Evolutionary conservation across 2,797 vertebrate species (phyloP).

Genomic region (Sebastes taczanowskii): DNA sequence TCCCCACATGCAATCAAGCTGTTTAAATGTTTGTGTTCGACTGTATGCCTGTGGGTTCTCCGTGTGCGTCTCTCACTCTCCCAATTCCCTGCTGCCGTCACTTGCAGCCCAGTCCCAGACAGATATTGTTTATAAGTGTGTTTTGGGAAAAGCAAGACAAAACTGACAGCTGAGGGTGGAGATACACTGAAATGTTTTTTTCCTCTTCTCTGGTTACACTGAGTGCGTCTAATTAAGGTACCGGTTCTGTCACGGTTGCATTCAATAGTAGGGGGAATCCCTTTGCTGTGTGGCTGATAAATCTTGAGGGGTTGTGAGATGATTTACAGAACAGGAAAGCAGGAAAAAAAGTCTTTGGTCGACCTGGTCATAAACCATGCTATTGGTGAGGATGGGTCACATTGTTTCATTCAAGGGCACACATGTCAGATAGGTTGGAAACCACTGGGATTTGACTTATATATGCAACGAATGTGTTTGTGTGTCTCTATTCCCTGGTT

Average conservation of each 20-base stretch:
- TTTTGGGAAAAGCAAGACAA: conserved; percentile 35
- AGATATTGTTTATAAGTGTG: conserved; percentile 40
- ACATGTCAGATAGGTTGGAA: neutral
- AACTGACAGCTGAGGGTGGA: conserved; percentile 38
- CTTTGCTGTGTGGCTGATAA: neutral
- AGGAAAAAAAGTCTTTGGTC: neutral
- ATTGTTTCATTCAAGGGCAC: neutral
- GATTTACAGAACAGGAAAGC: neutral
- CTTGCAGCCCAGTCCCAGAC: conserved; percentile 20
- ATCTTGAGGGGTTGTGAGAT: neutral
- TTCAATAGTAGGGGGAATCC: conserved; percentile 6
- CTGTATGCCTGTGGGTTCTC: conserved; percentile 43
- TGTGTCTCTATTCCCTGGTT: neutral
- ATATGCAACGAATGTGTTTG: neutral
- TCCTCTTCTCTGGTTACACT: conserved; percentile 21
- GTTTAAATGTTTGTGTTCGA: conserved; percentile 79
- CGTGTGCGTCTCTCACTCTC: conserved; percentile 16
- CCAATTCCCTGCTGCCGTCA: conserved; percentile 23
- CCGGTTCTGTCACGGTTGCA: conserved; percentile 2
- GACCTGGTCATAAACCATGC: neutral
- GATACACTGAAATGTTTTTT: conserved; percentile 4
- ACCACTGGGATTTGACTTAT: neutral
- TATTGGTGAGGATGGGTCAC: neutral
- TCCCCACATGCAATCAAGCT: conserved; percentile 66
- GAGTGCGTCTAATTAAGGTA: conserved; percentile 19